phyloP scores from a whole-genome alignment of 2,888 invertebrate species.

The Eristalis tenax region DNA sequence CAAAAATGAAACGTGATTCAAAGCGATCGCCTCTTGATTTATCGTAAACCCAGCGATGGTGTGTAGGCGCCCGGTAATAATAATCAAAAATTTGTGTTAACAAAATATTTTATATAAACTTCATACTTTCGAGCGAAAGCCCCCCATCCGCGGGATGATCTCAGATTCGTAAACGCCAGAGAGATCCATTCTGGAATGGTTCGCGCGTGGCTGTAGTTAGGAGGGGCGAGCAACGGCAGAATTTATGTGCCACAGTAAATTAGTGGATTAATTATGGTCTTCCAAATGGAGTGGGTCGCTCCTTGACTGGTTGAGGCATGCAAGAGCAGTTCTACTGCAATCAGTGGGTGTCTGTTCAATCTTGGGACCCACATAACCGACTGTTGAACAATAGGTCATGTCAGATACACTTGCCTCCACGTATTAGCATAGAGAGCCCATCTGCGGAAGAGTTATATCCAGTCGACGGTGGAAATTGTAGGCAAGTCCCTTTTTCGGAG shows the following conservation, averaged over 20 bases:
- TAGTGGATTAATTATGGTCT: slow-evolving; percentile 32
- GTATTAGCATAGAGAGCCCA: slow-evolving; percentile 37
- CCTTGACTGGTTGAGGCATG: neutral
- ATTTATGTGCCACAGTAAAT: slow-evolving; percentile 36
- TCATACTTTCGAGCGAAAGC: slow-evolving; percentile 8
- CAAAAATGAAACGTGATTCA: slow-evolving; percentile 18
- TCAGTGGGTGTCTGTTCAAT: neutral
- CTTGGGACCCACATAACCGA: slow-evolving; percentile 29
- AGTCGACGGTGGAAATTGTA: slow-evolving; percentile 31
- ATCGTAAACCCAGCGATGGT: slow-evolving; percentile 20
- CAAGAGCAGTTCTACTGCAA: neutral
- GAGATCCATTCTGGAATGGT: slow-evolving; percentile 4
- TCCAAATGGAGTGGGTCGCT: neutral
- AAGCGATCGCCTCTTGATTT: slow-evolving; percentile 19
- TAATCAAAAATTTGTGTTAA: slow-evolving; percentile 31
- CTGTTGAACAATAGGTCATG: slow-evolving; percentile 15
- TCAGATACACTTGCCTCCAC: slow-evolving; percentile 35
- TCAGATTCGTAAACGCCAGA: slow-evolving; percentile 5
- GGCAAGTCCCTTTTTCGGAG: slow-evolving; percentile 33
- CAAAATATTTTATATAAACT: slow-evolving; percentile 37
- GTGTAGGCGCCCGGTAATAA: slow-evolving; percentile 17
- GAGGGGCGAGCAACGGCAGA: neutral
- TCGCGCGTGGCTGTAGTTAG: slow-evolving; percentile 18
- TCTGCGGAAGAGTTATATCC: slow-evolving; percentile 15
- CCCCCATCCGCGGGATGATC: slow-evolving; percentile 8